Conservation (phyloP, 2,797 vertebrate genomes). For the Poecilia gillii region DNA sequence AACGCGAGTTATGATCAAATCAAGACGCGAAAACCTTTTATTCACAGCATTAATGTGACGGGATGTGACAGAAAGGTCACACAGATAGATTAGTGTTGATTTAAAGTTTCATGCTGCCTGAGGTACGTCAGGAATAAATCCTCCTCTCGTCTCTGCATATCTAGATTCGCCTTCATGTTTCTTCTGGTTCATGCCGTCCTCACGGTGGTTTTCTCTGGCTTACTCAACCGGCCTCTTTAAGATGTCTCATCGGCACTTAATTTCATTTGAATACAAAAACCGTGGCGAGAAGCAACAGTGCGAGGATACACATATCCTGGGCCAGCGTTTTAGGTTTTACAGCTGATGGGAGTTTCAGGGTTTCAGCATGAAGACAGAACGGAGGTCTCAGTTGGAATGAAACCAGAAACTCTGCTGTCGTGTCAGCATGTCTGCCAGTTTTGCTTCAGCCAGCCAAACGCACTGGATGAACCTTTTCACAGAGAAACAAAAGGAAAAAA, state of each 20-base stretch:
- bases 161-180: not conserved
- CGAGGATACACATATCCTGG: not conserved
- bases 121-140: not conserved
- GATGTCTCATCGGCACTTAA: not conserved
- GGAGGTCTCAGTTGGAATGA: conserved; percentile 5
- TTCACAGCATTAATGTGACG: not conserved
- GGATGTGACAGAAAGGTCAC: not conserved
- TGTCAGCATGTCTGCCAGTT: conserved; percentile 7
- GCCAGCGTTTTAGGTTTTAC: not conserved
- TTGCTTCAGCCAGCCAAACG: not conserved
- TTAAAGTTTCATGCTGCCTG: not conserved
- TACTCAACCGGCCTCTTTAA: not conserved
- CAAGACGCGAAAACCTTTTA: not conserved
- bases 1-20: not conserved
- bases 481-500: not conserved
- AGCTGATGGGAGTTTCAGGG: not conserved
- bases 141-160: not conserved
- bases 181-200: not conserved
- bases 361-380: not conserved
- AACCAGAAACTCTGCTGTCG: not conserved
- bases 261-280: not conserved
- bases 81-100: not conserved
- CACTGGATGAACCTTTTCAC: not conserved
- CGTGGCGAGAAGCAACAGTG: not conserved
- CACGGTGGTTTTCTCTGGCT: not conserved